Evolutionary conservation across 2,888 invertebrate genomes (phyloP), one percentile per base, ranked within the genome.

Genomic region (Dryomyza anilis): DNA sequence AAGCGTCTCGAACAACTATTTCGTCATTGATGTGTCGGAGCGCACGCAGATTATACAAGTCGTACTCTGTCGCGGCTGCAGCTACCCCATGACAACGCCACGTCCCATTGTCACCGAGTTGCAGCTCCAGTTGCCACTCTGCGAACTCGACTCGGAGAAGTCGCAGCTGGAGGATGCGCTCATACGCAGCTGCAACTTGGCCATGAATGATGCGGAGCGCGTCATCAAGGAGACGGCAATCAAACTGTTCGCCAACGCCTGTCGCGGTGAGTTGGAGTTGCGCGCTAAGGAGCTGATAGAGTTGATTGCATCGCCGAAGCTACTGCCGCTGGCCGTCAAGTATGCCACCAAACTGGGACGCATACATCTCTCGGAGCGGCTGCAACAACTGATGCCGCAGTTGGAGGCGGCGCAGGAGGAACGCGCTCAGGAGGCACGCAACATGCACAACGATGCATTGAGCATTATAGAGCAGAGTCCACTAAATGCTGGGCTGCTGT

Each of bases 171-270:
- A 97, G 85, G 92, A 93, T 75, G 86, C 87, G 69, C 74, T 93
- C 39, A 86, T 89, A 70, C 87, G 89, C 3, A 87, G 89, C 83
- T 87, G 89, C 30, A 87, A 86, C 70, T 86, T 89, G 73, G 84
- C 86, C 1, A 82, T 87, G 1, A 86, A 88, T 3, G 88, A 89
- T 30, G 86, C 89, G 14, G 88, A 89, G n/a, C 90, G 89, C 80
- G 83, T 86, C 21, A 86, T 89, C 1, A 88, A 91, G 69, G 92
- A 95, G 78, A 88, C 91, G 5, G 88, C 95, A n/a, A 87, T 97
- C 71, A 95, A 94, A 83, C 83, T 96, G 53, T 96, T 97, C 85
- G 94, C 94, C 52, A 93, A 96, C 83, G 92, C 96, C 1, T 94
- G 94, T 76, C 89, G 91, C 72, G 89, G 89, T 71, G 93, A 93